Evolutionary conservation across 2,113 vertebrate genomes (phyloP).

Genomic region (Athene cunicularia): DNA sequence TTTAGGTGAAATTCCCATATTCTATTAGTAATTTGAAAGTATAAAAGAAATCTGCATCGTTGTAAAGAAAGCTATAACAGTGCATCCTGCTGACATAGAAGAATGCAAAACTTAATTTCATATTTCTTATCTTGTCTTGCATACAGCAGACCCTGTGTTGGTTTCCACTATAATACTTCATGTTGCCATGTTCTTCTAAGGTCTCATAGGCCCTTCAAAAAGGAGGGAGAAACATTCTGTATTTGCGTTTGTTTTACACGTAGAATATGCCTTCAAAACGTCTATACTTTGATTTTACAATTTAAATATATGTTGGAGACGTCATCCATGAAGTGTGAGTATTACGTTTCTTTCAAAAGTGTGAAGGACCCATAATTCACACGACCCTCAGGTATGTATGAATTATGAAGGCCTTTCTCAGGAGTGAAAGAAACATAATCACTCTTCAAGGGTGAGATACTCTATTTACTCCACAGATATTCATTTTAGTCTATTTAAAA

Average conservation of each 20-base stretch:
- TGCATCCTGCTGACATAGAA: neutral
- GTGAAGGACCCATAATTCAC: constrained; percentile 28
- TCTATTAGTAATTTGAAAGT: neutral
- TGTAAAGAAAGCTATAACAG: neutral
- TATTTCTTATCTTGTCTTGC: neutral
- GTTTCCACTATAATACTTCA: neutral
- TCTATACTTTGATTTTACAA: constrained; percentile 7
- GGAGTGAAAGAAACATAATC: constrained; percentile 51
- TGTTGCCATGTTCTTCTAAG: neutral
- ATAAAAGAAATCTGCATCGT: neutral
- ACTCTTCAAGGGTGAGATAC: constrained; percentile 40
- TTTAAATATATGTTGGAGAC: constrained; percentile 6
- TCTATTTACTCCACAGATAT: constrained; percentile 16
- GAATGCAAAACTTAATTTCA: constrained; percentile 27
- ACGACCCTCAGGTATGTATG: constrained; percentile 33
- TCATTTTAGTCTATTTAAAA: constrained; percentile 6
- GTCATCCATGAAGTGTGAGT: constrained; percentile 31
- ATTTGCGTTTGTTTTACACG: neutral
- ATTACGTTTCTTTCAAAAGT: constrained; percentile 24
- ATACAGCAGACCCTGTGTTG: neutral
- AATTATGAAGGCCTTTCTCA: constrained; percentile 50
- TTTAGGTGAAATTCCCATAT: neutral
- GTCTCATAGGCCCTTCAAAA: neutral
- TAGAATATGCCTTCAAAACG: neutral
- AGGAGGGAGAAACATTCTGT: neutral